Conservation (phyloP, 1,140 invertebrate species). For the Halyomorpha halys region DNA sequence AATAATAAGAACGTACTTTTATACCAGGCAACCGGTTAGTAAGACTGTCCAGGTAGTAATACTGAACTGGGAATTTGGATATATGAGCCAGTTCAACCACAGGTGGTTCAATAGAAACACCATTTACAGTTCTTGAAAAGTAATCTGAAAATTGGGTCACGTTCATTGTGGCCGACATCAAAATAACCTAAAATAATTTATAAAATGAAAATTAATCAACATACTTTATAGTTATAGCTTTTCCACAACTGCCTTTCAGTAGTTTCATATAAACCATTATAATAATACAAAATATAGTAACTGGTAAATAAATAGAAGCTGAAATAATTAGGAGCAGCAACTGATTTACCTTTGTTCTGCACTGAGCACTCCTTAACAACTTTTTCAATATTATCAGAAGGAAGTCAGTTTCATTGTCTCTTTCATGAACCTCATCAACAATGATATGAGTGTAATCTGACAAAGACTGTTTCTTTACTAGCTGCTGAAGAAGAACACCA, state of each 20-base stretch:
- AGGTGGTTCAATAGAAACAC: slow-evolving; percentile 38
- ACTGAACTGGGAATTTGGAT: slow-evolving; percentile 43
- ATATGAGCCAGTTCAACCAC: slow-evolving; percentile 42
- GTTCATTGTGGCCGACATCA: slow-evolving; percentile 85
- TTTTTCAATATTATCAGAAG: slow-evolving; percentile 75
- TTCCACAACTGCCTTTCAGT: no score
- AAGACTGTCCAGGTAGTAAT: slow-evolving; percentile 54
- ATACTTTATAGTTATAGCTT: no score
- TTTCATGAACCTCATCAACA: slow-evolving; percentile 91
- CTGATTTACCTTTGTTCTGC: slow-evolving; percentile 41
- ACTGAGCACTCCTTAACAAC: slow-evolving; percentile 45
- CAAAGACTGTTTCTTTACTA: slow-evolving; percentile 44
- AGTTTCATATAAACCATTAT: no score
- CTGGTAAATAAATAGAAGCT: no score
- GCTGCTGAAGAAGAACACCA: slow-evolving; percentile 53
- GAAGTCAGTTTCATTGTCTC: slow-evolving; percentile 90
- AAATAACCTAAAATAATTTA: slow-evolving; percentile 52
- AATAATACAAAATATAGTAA: no score
- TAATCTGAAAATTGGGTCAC: slow-evolving; percentile 59
- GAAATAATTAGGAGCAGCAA: no score
- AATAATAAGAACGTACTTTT: slow-evolving; percentile 14
- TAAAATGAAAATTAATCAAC: no score
- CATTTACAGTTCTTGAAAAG: slow-evolving; percentile 47
- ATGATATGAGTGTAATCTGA: slow-evolving; percentile 76
- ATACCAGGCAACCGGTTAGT: neutral